These are phyloP conservation scores for Parnassius apollo DNA, from an alignment of 2,888 invertebrate species.

Conservation along the genomic window DNA sequence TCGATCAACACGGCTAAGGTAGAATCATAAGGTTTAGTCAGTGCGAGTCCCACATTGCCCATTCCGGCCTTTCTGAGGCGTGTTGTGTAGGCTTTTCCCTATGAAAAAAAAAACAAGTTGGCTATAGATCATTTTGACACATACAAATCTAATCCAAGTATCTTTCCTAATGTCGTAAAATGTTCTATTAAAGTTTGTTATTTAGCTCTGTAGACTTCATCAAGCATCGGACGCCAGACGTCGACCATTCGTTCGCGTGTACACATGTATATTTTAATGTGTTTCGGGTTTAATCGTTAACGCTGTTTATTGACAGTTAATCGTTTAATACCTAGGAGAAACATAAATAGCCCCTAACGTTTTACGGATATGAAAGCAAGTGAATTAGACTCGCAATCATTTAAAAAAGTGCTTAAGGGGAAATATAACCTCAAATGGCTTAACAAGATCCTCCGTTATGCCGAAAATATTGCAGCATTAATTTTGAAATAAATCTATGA, in stretches of 20 bases:
- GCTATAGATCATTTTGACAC: background rate
- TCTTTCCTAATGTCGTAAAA: conserved; percentile 15
- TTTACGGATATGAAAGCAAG: conserved; percentile 19
- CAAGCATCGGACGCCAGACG: conserved; percentile 3
- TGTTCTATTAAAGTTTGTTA: conserved; percentile 12
- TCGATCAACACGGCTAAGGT: no score
- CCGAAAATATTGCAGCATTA: no score
- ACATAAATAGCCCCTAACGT: conserved; percentile 22
- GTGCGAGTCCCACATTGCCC: no score
- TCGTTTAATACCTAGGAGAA: conserved; percentile 11
- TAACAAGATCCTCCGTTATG: no score
- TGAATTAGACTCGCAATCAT: conserved; percentile 7
- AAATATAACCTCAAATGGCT: no score
- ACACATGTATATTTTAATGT: conserved; percentile 16
- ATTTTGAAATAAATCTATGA: no score
- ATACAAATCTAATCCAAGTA: conserved; percentile 2
- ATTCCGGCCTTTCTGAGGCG: no score
- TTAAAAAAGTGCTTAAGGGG: background rate
- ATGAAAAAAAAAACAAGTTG: no score
- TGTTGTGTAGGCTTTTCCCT: no score
- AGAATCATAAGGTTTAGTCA: no score
- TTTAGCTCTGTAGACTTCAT: conserved; percentile 9
- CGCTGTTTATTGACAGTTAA: conserved; percentile 23
- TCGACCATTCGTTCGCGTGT: background rate
- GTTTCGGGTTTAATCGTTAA: conserved; percentile 10